Percentiles rank a stretch among this genome's conserved stretches.
phyloP scores from a whole-genome alignment of 2,888 invertebrate species.

The Acholoe squamosa region DNA sequence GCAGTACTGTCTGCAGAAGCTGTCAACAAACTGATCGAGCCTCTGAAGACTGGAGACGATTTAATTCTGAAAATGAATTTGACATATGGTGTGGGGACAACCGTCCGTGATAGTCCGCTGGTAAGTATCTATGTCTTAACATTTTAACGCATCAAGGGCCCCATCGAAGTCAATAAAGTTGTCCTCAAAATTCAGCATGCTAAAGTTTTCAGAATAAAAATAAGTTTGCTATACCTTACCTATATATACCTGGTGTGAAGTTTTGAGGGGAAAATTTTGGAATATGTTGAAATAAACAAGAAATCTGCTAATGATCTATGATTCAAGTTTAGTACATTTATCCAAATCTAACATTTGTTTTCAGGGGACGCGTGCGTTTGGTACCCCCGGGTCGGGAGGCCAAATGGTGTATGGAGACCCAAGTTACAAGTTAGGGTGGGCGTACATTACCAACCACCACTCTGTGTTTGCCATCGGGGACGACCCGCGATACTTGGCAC shows the following conservation, averaged over 20 bases:
- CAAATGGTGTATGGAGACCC: constrained; percentile 82
- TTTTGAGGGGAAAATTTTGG: no score
- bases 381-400: constrained; percentile 83
- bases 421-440: constrained; percentile 80
- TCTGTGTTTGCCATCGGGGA: constrained; percentile 66
- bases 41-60: constrained; percentile 65
- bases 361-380: constrained; percentile 76
- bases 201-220: no score
- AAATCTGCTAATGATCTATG: no score
- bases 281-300: no score
- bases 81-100: constrained; percentile 65
- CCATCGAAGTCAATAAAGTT: no score
- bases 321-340: no score
- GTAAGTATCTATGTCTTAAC: constrained; percentile 64
- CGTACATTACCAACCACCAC: constrained; percentile 81
- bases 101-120: constrained; percentile 58
- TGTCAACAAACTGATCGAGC: constrained; percentile 58
- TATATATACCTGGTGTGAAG: no score
- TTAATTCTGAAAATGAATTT: constrained; percentile 63
- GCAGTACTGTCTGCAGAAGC: constrained; percentile 60
- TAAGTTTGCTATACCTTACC: no score
- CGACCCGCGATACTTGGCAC: constrained; percentile 66
- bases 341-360: no score
- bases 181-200: no score
- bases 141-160: no score